Base-by-base conservation (phyloP, 2,888 invertebrate genomes). In the Noctua pronuba region DNA sequence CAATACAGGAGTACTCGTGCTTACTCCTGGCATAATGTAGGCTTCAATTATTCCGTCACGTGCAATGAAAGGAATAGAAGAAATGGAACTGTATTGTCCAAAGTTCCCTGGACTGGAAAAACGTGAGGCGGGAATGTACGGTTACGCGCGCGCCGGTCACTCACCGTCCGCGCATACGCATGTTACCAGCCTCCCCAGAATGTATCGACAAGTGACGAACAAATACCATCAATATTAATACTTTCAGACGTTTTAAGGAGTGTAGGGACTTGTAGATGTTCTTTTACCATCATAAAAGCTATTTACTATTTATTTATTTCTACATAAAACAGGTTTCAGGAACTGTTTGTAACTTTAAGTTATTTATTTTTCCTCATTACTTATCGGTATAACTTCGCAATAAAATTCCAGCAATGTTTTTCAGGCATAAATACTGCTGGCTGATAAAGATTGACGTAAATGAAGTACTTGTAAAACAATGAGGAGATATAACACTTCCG, bases 41-140 rank as follows among this genome's bases (percentile, higher is more conserved):
- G 41, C 78, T 80, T 80, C 85, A 87, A 90, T 89, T 90, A 91
- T 89, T 73, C 87, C 80, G 88, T 91, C 93, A 94, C 93, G 93
- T 93, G 93, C 86, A 78, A 74, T 73, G 75, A 75, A 76, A 82
- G 71, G 88, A 88, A 86, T 87, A 88, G 80, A 86, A 88, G 88
- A 90, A 90, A 90, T 86, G 85, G 86, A 87, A 89, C 81, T 78
- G 87, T 85, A 76, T n/a, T 84, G 60, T 73, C 60, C n/a, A 66
- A 69, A 82, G 85, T 82, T 87, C 73, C 58, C 72, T 86, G 84
- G 83, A 79, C 83, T 79, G 73, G 70, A 55, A 82, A 90, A 92
- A 92, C 92, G 92, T 92, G 92, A 89, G 83, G 46, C 66, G 78
- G 72, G 79, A 78, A 82, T 86, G 76, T 80, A 73, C 86, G 88